These are phyloP conservation scores for Pelvicachromis taeniatus DNA, from an alignment of 2,113 vertebrate genomes.

Conservation along the genomic window DNA sequence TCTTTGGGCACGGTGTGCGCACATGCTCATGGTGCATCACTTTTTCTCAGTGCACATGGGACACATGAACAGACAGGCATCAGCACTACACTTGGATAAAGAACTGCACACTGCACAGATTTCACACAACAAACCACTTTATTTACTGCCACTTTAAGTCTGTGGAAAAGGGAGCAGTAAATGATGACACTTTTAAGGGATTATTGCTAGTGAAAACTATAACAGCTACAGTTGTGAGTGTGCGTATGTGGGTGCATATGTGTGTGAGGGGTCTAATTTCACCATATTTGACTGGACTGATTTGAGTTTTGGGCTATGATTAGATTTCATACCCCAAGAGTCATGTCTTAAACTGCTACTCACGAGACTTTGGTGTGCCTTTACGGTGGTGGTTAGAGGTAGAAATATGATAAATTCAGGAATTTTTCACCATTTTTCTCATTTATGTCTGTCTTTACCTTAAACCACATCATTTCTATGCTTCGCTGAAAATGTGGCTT, in stretches of 20 bases:
- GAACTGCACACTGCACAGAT: background rate
- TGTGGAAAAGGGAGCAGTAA: background rate
- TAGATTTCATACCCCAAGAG: background rate
- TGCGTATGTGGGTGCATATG: background rate
- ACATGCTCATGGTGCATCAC: background rate
- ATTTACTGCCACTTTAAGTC: conserved; percentile 20
- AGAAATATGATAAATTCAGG: background rate
- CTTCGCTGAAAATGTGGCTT: background rate
- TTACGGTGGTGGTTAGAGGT: background rate
- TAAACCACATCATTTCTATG: background rate
- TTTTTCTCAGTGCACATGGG: background rate
- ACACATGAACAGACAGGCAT: background rate
- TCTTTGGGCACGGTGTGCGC: background rate
- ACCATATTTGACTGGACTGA: background rate
- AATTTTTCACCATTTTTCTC: background rate
- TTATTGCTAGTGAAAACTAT: background rate
- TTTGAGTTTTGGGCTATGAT: background rate
- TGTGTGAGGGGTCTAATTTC: background rate
- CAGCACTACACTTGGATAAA: background rate
- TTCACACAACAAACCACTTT: background rate
- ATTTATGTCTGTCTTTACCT: background rate
- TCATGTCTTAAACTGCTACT: background rate
- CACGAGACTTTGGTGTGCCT: background rate
- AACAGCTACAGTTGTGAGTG: background rate
- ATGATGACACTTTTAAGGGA: background rate